Percentiles rank a stretch among this genome's conserved stretches.
Evolutionary conservation across 2,113 vertebrate genomes (phyloP).

Genomic region (Oophaga pumilio): DNA sequence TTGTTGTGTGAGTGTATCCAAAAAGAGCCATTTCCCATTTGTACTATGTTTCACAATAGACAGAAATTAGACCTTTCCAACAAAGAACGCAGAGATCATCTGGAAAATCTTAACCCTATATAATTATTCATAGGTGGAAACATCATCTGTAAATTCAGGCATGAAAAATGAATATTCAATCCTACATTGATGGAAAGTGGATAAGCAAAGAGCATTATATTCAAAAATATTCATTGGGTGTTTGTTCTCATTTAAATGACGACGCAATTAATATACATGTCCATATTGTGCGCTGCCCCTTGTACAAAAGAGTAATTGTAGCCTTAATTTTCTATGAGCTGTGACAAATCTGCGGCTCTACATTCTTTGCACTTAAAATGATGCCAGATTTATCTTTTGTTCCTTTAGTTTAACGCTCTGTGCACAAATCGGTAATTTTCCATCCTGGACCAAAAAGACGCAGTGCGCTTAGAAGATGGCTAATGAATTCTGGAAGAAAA

Average conservation of each 20-base stretch:
- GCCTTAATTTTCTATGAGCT: slow-evolving; percentile 49
- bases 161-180: slow-evolving; percentile 19
- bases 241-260: slow-evolving; percentile 52
- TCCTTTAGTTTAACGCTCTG: slow-evolving; percentile 85
- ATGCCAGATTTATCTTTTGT: slow-evolving; percentile 83
- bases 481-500: background rate
- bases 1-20: background rate
- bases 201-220: background rate
- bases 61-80: background rate
- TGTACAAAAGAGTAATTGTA: slow-evolving; percentile 51
- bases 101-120: background rate
- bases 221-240: slow-evolving; percentile 50
- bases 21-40: background rate
- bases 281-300: slow-evolving; percentile 45
- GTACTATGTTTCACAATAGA: slow-evolving; percentile 7
- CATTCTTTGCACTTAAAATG: slow-evolving; percentile 66
- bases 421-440: slow-evolving; percentile 74
- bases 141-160: background rate
- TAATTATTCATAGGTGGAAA: background rate
- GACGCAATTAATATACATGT: slow-evolving; percentile 54
- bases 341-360: slow-evolving; percentile 51
- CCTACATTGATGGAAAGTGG: background rate
- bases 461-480: background rate
- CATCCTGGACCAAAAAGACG: background rate
- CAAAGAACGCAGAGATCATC: background rate